Base-by-base conservation (phyloP, 1,140 invertebrate genomes). In the Euwallacea fornicatus region DNA sequence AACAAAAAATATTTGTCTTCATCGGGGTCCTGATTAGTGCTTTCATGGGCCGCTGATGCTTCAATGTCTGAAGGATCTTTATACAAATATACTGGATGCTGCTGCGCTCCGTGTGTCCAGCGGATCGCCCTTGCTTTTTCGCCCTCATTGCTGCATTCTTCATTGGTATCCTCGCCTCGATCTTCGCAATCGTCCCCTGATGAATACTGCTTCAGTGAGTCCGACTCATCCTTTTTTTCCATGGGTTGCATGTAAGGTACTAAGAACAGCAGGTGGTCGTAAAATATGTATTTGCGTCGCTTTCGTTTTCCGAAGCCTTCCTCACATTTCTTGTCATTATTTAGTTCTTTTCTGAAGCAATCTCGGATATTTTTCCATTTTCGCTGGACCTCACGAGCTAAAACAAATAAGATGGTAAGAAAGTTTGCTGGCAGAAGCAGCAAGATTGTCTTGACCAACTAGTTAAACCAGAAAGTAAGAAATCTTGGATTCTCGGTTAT, bases 1-100 rank as follows among this genome's bases (percentile, higher is more conserved):
- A 66, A 66, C 41, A 66, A 42, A 66, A 66, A 66, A 55, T 66
- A 66, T 55, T 42, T 55, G 33, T 66, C 63, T 15, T 54, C 47
- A 55, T 66, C 63, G 7, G 55, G 33, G 6, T 66, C 63, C 7
- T 21, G 8, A 42, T 54, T 54, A 16, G 21, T 42, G 16, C 46
- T 10, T 9, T 56, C 8, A 15, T 56, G 54, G 16, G 4, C 10
- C 33, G 44, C n/a, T 54, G 47, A 55, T 54, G 13, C 13, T 41
- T 15, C 4, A 21, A 8, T 16, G 21, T 33, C 21, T 2, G 21
- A 2, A 8, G 15, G 11, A 47, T 47, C 15, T 11, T 56, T 21
- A 56, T n/a, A 56, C 3, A 15, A 8, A 16, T 56, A 56, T 56
- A 56, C 54, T 13, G 54, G 54, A 16, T 56, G 54, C 15, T 56